Base-by-base conservation (phyloP, 2,113 vertebrate genomes). In the Dermatemys mawii region DNA sequence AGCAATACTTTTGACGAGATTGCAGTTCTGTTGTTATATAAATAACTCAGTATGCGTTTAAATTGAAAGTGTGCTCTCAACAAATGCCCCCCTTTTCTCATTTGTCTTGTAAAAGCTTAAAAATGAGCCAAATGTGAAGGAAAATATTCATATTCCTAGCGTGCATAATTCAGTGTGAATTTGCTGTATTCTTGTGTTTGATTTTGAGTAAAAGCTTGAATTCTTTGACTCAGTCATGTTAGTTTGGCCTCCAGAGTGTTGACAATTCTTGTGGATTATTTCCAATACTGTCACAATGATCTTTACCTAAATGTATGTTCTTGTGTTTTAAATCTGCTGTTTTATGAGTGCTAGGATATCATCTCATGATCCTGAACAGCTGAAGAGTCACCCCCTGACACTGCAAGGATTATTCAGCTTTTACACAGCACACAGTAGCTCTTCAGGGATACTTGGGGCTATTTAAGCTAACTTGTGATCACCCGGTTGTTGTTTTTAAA, bases 361-460 rank as follows among this genome's bases (percentile, higher is more conserved):
- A 97, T 97, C 97, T 98, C 97, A 88, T 98, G 98, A 99, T 99
- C 98, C 98, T 83, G 95, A 99, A 99, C 99, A 99, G 99, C 99
- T 99, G 99, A 99, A 98, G 97, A 97, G 96, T 98, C 98, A 98
- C 98, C 98, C 98, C 96, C 95, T 98, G 98, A 98, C 98, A 99
- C 97, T 94, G 89, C 91, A 79, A 96, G 97, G 98, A 99, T 99
- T 99, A 98, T 98, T 98, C 95, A 95, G 96, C 94, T 97, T 97
- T 98, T 97, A 97, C 97, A 97, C 98, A 97, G 97, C 95, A 98
- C 98, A 98, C 97, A 97, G 98, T 98, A 98, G 98, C 98, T 98
- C 97, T 96, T 97, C 79, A 87, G 97, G 96, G 97, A 98, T 96
- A 95, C 94, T 93, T 93, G 91, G 95, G 93, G 96, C 97, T 98